phyloP scores from a whole-genome alignment of 2,113 vertebrate genomes.

The Prunella himalayana region DNA sequence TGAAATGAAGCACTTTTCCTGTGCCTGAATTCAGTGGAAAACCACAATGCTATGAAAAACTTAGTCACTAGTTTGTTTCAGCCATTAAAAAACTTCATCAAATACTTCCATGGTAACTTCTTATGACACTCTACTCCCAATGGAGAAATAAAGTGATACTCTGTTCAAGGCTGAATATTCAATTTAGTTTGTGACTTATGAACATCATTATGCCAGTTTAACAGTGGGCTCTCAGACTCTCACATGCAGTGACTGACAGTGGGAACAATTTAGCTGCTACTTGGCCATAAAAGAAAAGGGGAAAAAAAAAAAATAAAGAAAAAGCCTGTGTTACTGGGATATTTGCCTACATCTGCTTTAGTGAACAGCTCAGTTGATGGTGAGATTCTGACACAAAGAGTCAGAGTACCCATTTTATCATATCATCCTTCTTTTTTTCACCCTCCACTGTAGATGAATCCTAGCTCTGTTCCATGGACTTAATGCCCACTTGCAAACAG shows the following conservation, averaged over 20 bases:
- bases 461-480: not conserved
- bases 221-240: not conserved
- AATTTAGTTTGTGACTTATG: not conserved
- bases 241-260: not conserved
- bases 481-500: not conserved
- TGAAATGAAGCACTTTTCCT: not conserved
- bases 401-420: not conserved
- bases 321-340: fast-evolving
- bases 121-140: not conserved
- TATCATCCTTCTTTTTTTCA: not conserved
- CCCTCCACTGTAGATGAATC: not conserved
- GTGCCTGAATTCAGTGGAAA: not conserved
- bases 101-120: not conserved
- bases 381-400: not conserved
- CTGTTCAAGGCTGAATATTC: not conserved
- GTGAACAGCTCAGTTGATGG: not conserved
- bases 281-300: not conserved
- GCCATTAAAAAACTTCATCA: not conserved
- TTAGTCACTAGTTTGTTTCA: not conserved
- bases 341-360: not conserved
- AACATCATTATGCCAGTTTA: not conserved
- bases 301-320: too few relatives aligned
- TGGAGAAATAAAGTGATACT: not conserved
- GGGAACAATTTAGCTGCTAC: not conserved
- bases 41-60: not conserved